Base-by-base conservation (phyloP, 2,797 vertebrate species). In the Brachyrhaphis roseni region DNA sequence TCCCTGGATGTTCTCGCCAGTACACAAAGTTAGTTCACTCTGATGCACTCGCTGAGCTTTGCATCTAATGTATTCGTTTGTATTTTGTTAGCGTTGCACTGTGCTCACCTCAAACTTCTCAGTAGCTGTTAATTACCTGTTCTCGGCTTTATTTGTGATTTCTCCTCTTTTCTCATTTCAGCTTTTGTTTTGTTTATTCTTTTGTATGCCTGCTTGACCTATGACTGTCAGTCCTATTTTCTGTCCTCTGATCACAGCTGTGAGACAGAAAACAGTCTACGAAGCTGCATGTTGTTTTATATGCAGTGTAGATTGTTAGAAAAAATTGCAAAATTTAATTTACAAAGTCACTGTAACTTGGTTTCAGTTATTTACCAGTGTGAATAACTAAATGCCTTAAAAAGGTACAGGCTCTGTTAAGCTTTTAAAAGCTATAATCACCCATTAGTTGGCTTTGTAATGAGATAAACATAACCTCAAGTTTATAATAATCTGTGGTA, bases 1-100 rank as follows among this genome's bases (percentile, higher is more conserved):
- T 74, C 77, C 83, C 3, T 41, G 62, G 76, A 78, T 84, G 59
- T 31, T 49, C 57, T 78, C 81, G 0, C 82, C 87, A 0, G 11
- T 16, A 47, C 75, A 80, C 28, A 64, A 90, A 84, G 93, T 94
- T 62, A 75, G 90, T 78, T 72, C 5, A 43, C 8, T 53, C 55
- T 73, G 8, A 66, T 49, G 55, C 16, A 43, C 15, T 68, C n/a
- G 28, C 78, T 80, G 0, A 36, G 75, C 64, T n/a, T 8, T 41
- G 31, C 62, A 70, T 76, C 23, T 53, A 53, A 18, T 71, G 43
- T 76, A 5, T 46, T 57, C 31, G 34, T 74, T 11, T 36, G 10
- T 13, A 26, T n/a, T 45, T 57, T 15, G 13, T 16, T 18, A 12
- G 46, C 4, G 28, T 43, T 18, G 36, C 39, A 31, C 28, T 18